Evolutionary conservation across 2,888 invertebrate species (phyloP).

Genomic region (Coronaproctus castanopsis): DNA sequence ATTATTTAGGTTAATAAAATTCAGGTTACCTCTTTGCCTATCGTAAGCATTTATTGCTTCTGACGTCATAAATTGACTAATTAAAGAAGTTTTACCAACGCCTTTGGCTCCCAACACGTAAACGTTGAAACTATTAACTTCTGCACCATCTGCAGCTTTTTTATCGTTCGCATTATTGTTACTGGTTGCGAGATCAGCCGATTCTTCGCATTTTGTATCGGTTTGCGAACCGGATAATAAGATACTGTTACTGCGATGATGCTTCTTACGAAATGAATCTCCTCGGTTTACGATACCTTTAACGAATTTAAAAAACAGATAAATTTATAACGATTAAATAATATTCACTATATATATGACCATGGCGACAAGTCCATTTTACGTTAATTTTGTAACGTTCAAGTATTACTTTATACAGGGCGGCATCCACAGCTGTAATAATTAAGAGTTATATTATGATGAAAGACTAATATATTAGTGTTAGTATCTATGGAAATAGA

Average conservation of each 20-base stretch:
- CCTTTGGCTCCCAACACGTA: conserved; percentile 59
- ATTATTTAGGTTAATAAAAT: no score
- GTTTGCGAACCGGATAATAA: conserved; percentile 31
- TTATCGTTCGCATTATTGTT: not conserved
- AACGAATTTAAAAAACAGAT: no score
- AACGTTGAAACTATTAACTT: conserved; percentile 36
- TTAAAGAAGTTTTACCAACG: conserved; percentile 66
- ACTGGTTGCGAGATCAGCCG: not conserved
- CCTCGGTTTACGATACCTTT: conserved; percentile 81
- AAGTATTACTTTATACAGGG: no score
- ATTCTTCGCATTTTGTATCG: not conserved
- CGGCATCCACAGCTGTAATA: no score
- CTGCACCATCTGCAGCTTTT: conserved; percentile 11
- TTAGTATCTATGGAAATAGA: no score
- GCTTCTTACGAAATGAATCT: conserved; percentile 71
- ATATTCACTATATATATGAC: no score
- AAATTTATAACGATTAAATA: no score
- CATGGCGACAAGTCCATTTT: no score
- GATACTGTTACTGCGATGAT: conserved; percentile 63
- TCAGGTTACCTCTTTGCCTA: conserved; percentile 60
- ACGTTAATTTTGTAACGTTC: no score
- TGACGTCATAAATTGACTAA: conserved; percentile 78
- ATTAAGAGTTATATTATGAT: no score
- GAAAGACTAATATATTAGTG: no score
- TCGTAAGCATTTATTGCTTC: conserved; percentile 89